A percentile compares a stretch with the other conserved stretches of the same genome.
These are phyloP conservation scores for Kuschelorhynchus macadamiae DNA, from an alignment of 2,888 invertebrate species.

Conservation along the genomic window DNA sequence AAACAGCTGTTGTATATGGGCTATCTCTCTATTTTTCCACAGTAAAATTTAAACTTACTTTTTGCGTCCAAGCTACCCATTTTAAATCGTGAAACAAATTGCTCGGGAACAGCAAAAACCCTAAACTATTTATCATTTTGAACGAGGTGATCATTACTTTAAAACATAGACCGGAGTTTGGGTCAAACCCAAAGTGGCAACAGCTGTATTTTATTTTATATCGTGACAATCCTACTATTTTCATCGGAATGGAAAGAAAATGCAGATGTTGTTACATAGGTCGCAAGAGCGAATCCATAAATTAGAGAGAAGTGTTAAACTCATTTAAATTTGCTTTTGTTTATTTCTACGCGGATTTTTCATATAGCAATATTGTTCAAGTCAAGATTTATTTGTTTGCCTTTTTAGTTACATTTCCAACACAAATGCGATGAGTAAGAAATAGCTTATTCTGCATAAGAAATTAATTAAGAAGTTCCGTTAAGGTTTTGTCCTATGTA, in stretches of 20 bases:
- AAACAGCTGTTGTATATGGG: too few relatives aligned
- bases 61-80: neutral
- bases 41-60: too few relatives aligned
- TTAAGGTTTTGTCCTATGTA: too few relatives aligned
- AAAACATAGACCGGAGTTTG: conserved; percentile 35
- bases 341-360: too few relatives aligned
- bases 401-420: too few relatives aligned
- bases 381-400: too few relatives aligned
- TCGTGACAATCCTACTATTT: conserved; percentile 32
- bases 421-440: too few relatives aligned
- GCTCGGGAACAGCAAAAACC: conserved; percentile 28
- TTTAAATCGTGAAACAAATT: conserved; percentile 21
- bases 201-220: conserved; percentile 47
- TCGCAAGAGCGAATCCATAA: conserved; percentile 12
- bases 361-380: too few relatives aligned
- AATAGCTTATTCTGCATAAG: too few relatives aligned
- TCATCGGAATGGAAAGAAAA: conserved; percentile 26
- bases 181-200: conserved; percentile 44
- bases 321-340: neutral
- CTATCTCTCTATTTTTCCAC: too few relatives aligned
- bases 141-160: conserved; percentile 41
- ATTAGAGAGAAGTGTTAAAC: conserved; percentile 19
- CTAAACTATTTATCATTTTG: conserved; percentile 39
- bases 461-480: too few relatives aligned
- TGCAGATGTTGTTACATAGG: conserved; percentile 22